These are phyloP conservation scores for Callyntrura guangdongensis DNA, from an alignment of 2,888 invertebrate species.

Conservation along the genomic window DNA sequence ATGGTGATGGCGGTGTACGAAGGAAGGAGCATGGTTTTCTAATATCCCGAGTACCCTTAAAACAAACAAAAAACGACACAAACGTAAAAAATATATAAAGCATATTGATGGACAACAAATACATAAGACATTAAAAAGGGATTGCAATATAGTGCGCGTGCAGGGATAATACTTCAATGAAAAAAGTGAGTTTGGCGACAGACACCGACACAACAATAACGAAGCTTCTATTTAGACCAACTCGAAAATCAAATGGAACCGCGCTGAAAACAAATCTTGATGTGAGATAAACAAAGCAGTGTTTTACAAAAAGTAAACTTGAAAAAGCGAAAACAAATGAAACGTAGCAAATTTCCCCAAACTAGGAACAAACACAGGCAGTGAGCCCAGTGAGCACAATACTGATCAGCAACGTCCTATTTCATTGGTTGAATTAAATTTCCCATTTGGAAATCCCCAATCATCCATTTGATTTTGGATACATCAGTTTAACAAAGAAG, in stretches of 20 bases:
- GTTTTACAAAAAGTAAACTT: not conserved
- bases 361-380: not conserved
- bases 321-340: not conserved
- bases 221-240: not conserved
- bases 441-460: not conserved
- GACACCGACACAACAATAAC: not conserved
- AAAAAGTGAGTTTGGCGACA: not conserved
- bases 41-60: constrained; percentile 81
- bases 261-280: not conserved
- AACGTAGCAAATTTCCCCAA: not conserved
- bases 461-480: not conserved
- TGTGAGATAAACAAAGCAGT: not conserved
- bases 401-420: not conserved
- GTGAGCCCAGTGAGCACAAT: not conserved
- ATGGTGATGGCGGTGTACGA: constrained; percentile 58
- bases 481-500: not conserved
- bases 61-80: constrained; percentile 65
- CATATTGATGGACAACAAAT: not conserved
- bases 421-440: too few relatives aligned
- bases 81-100: constrained; percentile 50
- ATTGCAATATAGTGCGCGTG: not conserved
- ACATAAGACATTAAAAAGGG: not conserved
- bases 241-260: not conserved
- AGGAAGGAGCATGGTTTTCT: constrained; percentile 57
- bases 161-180: not conserved